phyloP scores from a whole-genome alignment of 2,797 vertebrate species.

The Etheostoma nigrum region DNA sequence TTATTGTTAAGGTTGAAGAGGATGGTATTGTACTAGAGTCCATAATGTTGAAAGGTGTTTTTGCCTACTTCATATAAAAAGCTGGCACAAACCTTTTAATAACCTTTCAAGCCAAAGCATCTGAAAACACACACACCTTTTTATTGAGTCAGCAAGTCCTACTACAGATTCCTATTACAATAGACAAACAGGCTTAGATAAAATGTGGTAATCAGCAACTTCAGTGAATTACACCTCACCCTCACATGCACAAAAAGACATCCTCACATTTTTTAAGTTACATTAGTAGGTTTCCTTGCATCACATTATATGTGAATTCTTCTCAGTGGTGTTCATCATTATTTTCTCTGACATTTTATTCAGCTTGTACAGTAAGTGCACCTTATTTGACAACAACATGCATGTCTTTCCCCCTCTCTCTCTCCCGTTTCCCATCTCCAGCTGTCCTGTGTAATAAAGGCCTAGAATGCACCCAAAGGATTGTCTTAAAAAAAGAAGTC shows the following conservation, averaged over 20 bases:
- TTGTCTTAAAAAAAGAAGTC: no score
- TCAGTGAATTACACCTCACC: neutral
- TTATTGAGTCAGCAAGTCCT: neutral
- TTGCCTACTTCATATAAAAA: no score
- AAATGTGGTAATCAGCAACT: constrained; percentile 1
- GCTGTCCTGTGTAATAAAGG: no score
- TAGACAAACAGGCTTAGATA: neutral
- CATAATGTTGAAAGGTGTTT: no score
- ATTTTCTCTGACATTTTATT: neutral
- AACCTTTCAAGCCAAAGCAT: no score
- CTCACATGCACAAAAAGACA: neutral
- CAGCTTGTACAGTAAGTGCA: neutral
- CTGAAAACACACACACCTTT: neutral
- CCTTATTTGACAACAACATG: neutral
- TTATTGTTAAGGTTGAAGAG: no score
- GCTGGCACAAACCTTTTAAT: no score
- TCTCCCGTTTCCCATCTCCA: no score
- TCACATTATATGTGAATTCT: no score
- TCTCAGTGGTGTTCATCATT: neutral
- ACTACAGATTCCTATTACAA: neutral
- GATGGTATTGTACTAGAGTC: no score
- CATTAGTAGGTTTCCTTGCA: neutral
- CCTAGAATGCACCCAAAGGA: no score
- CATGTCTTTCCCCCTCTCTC: no score
- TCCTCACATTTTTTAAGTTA: neutral